Conservation (phyloP, 2,113 vertebrate species). For the Osmerus mordax region DNA sequence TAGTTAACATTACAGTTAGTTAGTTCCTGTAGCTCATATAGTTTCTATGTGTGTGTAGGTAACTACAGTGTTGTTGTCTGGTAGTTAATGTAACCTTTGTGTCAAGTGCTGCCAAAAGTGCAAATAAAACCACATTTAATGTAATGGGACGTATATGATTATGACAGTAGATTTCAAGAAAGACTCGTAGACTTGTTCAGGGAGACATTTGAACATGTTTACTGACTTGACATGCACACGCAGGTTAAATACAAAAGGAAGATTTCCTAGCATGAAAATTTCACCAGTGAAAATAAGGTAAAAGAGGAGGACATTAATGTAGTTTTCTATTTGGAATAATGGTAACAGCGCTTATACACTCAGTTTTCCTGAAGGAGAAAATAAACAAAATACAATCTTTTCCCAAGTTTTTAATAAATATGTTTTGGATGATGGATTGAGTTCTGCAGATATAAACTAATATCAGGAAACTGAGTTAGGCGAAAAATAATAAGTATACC, state of each 20-base stretch:
- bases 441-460: constrained; percentile 12
- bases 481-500: background rate
- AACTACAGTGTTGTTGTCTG: too few relatives aligned
- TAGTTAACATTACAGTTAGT: too few relatives aligned
- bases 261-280: constrained; percentile 44
- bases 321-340: constrained; percentile 25
- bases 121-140: too few relatives aligned
- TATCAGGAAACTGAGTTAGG: constrained; percentile 4
- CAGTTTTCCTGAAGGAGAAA: background rate
- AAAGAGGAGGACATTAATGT: constrained; percentile 25
- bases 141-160: too few relatives aligned
- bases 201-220: constrained; percentile 54
- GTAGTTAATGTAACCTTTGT: too few relatives aligned
- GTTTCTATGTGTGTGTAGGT: background rate
- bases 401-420: constrained; percentile 69
- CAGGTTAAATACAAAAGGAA: constrained; percentile 54
- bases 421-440: constrained; percentile 31
- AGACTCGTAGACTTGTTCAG: constrained; percentile 48
- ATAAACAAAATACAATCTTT: constrained; percentile 26
- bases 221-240: constrained; percentile 66
- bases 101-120: too few relatives aligned
- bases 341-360: constrained; percentile 5
- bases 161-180: constrained; percentile 21
- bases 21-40: background rate
- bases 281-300: constrained; percentile 72